phyloP scores from a whole-genome alignment of 2,888 invertebrate genomes.

The Ophion obscuratus region DNA sequence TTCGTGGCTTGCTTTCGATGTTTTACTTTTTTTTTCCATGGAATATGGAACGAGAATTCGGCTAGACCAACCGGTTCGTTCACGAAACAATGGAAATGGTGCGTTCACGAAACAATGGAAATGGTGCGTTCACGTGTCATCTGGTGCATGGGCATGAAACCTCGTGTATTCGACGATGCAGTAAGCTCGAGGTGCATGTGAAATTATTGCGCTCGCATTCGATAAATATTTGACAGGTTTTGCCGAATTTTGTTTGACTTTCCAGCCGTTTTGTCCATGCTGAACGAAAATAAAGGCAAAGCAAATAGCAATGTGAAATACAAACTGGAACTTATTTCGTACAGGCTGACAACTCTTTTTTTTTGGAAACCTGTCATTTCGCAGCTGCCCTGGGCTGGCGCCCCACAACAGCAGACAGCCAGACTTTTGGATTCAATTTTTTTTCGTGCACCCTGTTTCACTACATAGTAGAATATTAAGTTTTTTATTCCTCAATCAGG shows the following conservation, averaged over 20 bases:
- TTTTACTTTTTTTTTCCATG: conserved; percentile 15
- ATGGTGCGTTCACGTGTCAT: conserved; percentile 35
- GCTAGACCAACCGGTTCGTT: conserved; percentile 11
- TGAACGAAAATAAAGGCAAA: not conserved
- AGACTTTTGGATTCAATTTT: not conserved
- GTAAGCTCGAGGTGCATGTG: conserved; percentile 5
- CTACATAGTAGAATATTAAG: not conserved
- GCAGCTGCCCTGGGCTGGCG: not conserved
- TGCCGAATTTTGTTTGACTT: not conserved
- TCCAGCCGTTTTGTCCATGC: not conserved
- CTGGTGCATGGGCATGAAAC: conserved; percentile 20
- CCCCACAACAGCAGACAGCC: not conserved
- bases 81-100: conserved; percentile 24
- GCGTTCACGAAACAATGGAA: conserved; percentile 36
- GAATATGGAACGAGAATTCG: conserved; percentile 31
- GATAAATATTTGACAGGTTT: conserved; percentile 1
- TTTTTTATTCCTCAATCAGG: not conserved
- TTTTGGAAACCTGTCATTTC: not conserved
- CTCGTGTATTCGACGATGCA: conserved; percentile 23
- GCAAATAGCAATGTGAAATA: not conserved
- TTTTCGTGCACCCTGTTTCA: not conserved
- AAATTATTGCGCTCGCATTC: conserved; percentile 4
- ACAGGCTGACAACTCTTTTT: not conserved
- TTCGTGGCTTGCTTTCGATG: conserved; percentile 44
- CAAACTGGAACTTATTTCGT: not conserved